Percentiles rank a stretch among this genome's conserved stretches.
These are phyloP conservation scores for Chymomyza caudatula DNA, from an alignment of 2,888 invertebrate genomes.

Conservation along the genomic window DNA sequence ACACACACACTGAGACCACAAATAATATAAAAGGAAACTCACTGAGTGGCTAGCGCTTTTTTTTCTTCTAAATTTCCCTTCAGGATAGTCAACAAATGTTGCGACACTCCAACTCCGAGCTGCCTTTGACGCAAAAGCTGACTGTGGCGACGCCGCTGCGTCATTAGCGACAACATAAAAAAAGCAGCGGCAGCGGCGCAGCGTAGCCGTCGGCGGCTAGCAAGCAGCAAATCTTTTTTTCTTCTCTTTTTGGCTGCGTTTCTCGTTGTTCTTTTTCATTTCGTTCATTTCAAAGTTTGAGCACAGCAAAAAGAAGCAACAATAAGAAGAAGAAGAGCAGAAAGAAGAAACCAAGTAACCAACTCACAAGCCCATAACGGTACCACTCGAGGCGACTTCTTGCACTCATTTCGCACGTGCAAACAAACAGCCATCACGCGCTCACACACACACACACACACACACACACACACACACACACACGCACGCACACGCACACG, in stretches of 20 bases:
- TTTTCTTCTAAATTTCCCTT: slow-evolving; percentile 50
- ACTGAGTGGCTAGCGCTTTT: background rate
- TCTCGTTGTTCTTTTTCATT: background rate
- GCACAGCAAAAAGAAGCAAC: background rate
- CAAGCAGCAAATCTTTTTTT: slow-evolving; percentile 47
- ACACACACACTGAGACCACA: slow-evolving; percentile 14
- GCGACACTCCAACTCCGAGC: background rate
- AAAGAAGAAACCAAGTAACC: background rate
- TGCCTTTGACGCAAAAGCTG: background rate
- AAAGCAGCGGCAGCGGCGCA: slow-evolving; percentile 29
- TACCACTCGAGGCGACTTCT: slow-evolving; percentile 56
- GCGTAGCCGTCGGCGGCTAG: slow-evolving; percentile 48
- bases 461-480: background rate
- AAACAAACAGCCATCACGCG: slow-evolving; percentile 25
- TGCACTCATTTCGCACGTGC: slow-evolving; percentile 66
- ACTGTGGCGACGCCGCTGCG: slow-evolving; percentile 23
- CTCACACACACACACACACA: slow-evolving; percentile 6
- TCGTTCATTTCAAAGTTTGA: background rate
- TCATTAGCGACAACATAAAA: slow-evolving; percentile 54
- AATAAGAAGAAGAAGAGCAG: background rate
- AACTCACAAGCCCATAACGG: slow-evolving; percentile 8
- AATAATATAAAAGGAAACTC: background rate
- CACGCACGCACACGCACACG: background rate
- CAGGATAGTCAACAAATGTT: slow-evolving; percentile 61
- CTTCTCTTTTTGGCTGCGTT: background rate